A percentile compares a stretch with the other conserved stretches of the same genome.
These are phyloP conservation scores for Choreutis nemorana DNA, from an alignment of 2,888 invertebrate species.

Conservation along the genomic window DNA sequence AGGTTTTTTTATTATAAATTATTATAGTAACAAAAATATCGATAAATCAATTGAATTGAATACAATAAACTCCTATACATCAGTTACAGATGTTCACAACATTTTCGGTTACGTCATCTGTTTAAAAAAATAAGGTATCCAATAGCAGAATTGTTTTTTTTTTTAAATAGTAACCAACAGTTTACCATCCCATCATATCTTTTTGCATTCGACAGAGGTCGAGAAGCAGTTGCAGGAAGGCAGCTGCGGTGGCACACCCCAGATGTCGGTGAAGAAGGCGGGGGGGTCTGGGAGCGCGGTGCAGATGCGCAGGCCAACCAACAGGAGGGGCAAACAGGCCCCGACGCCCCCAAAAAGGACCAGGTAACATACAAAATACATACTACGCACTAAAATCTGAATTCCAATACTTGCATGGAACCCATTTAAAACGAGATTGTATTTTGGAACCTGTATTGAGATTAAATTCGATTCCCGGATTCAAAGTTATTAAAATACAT, in stretches of 20 bases:
- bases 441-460: neutral
- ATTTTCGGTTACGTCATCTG: no score
- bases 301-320: conserved; percentile 86
- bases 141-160: no score
- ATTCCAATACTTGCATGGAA: neutral
- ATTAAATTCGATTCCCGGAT: no score
- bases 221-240: conserved; percentile 89
- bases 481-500: neutral
- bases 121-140: no score
- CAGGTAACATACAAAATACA: conserved; percentile 66
- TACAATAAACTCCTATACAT: no score
- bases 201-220: no score
- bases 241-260: conserved; percentile 18
- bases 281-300: conserved; percentile 72
- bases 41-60: no score
- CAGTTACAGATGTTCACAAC: no score
- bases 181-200: no score
- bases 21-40: no score
- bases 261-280: conserved; percentile 57
- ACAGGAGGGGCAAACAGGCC: conserved; percentile 91
- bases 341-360: conserved; percentile 96
- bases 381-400: conserved; percentile 6
- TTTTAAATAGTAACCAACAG: no score
- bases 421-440: neutral
- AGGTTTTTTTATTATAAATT: no score